Percentiles rank a stretch among this genome's conserved stretches.
Conservation (phyloP, 2,888 invertebrate species). For the Hipparchia semele region DNA sequence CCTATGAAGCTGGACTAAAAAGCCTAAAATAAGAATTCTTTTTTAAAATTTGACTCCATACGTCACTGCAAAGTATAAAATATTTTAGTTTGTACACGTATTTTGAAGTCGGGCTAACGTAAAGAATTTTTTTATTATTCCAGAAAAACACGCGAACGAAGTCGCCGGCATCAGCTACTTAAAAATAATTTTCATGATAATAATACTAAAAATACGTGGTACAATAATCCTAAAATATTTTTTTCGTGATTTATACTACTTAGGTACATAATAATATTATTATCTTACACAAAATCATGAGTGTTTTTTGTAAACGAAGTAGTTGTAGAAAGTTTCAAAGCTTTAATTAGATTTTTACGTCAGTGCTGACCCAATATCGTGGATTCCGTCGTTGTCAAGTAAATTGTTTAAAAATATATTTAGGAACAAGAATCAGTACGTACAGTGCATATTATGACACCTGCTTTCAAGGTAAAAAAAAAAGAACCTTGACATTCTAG, state of each 20-base stretch:
- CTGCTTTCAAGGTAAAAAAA: slow-evolving; percentile 47
- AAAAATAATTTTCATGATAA: not conserved
- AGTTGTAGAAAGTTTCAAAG: slow-evolving; percentile 14
- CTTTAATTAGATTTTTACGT: slow-evolving; percentile 29
- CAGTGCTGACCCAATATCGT: slow-evolving; percentile 28
- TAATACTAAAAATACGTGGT: not conserved
- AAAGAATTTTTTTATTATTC: too few relatives aligned
- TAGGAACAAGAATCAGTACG: not conserved
- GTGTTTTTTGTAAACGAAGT: not conserved
- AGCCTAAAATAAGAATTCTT: too few relatives aligned
- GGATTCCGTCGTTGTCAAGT: slow-evolving; percentile 26
- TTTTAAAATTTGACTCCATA: too few relatives aligned
- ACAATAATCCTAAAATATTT: not conserved
- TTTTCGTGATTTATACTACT: not conserved
- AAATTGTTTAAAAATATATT: slow-evolving; percentile 23
- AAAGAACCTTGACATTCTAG: slow-evolving; percentile 64
- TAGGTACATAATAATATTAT: not conserved
- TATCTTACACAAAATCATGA: not conserved
- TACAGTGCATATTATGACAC: slow-evolving; percentile 22
- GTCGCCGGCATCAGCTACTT: not conserved
- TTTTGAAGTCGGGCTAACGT: too few relatives aligned
- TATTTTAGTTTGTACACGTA: too few relatives aligned
- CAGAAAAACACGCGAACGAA: too few relatives aligned
- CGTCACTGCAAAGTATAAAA: too few relatives aligned
- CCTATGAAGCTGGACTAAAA: too few relatives aligned